Conservation (phyloP, 2,797 vertebrate species). For the Bovichtus diacanthus region DNA sequence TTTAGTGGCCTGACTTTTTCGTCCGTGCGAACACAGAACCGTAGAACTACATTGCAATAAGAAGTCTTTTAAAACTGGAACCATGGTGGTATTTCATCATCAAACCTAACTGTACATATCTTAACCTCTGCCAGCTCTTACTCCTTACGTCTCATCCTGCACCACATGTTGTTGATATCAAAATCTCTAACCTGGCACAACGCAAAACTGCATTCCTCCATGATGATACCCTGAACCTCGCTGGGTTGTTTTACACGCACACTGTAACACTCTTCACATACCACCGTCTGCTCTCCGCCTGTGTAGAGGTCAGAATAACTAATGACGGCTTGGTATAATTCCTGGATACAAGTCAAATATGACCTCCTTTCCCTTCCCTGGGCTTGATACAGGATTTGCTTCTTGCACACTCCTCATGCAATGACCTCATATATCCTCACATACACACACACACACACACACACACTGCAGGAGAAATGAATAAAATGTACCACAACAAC, state of each 20-base stretch:
- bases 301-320: constrained; percentile 42
- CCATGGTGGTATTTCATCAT: constrained; percentile 14
- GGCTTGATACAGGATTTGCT: constrained; percentile 21
- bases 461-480: constrained; percentile 7
- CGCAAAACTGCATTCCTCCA: constrained; percentile 20
- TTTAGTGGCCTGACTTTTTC: too few relatives aligned
- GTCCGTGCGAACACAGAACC: too few relatives aligned
- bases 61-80: not conserved
- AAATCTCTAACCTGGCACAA: constrained; percentile 20
- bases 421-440: constrained; percentile 29
- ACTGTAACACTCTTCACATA: constrained; percentile 12
- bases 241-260: constrained; percentile 37
- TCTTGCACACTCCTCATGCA: constrained; percentile 1
- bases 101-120: constrained; percentile 2
- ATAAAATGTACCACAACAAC: constrained; percentile 1
- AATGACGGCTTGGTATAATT: constrained; percentile 28
- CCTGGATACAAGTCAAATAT: constrained; percentile 36
- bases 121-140: not conserved
- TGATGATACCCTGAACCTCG: constrained; percentile 12
- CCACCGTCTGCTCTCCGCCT: constrained; percentile 33
- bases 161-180: constrained; percentile 30
- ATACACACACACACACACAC: too few relatives aligned
- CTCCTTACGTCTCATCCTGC: constrained; percentile 26
- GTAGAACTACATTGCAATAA: not conserved
- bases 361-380: constrained; percentile 6